phyloP scores from a whole-genome alignment of 2,888 invertebrate species.

The Germaria angustata region DNA sequence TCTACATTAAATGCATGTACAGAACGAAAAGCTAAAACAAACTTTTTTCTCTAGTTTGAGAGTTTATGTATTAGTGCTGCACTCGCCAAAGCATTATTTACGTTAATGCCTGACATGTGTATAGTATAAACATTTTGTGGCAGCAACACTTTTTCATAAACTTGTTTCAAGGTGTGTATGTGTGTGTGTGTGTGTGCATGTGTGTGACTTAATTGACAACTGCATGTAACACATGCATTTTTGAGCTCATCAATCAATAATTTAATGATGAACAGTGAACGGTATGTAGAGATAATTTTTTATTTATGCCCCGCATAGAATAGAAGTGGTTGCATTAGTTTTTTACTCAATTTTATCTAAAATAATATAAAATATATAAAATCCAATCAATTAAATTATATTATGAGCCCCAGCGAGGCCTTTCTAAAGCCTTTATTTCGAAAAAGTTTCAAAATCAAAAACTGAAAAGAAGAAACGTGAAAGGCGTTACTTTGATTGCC shows the following conservation, averaged over 20 bases:
- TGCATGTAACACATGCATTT: slow-evolving; percentile 1
- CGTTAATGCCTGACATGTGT: slow-evolving; percentile 7
- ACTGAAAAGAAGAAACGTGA: too few species aligned
- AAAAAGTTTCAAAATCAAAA: too few species aligned
- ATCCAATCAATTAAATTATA: too few species aligned
- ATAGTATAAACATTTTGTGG: slow-evolving; percentile 14
- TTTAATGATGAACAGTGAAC: slow-evolving; percentile 40
- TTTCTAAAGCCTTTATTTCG: too few species aligned
- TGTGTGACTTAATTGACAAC: slow-evolving; percentile 47
- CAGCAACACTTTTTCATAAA: not conserved
- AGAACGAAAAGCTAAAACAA: not conserved
- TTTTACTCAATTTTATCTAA: not conserved
- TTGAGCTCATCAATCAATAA: slow-evolving; percentile 63
- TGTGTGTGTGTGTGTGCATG: not conserved
- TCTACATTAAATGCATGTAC: slow-evolving; percentile 36
- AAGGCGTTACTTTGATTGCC: too few species aligned
- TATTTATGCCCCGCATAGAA: not conserved
- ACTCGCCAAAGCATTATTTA: too few species aligned
- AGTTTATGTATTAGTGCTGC: not conserved
- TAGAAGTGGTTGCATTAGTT: not conserved
- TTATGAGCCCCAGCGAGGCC: too few species aligned
- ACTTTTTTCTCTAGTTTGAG: not conserved
- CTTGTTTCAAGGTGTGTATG: not conserved
- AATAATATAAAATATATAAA: too few species aligned
- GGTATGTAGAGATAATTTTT: not conserved